These are phyloP conservation scores for Sceliomorpha sp. DNA, from an alignment of 2,888 invertebrate species.

Conservation along the genomic window DNA sequence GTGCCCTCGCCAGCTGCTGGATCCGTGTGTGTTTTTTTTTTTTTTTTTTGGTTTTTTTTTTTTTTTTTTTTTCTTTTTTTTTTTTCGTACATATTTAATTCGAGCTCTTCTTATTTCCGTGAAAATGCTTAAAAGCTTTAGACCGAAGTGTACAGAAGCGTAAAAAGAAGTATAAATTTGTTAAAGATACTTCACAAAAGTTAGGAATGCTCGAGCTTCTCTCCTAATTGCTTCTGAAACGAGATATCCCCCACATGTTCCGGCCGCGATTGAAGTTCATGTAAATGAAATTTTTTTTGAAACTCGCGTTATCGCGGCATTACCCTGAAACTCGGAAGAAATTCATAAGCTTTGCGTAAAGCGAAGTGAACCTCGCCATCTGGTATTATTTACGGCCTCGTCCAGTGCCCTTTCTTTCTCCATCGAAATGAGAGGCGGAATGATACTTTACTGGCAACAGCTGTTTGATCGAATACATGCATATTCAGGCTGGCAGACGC, in stretches of 20 bases:
- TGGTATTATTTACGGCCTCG: constrained; percentile 50
- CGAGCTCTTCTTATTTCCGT: no score
- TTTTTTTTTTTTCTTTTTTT: no score
- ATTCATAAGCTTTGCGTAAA: constrained; percentile 37
- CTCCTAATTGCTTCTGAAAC: constrained; percentile 12
- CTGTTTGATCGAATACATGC: constrained; percentile 49
- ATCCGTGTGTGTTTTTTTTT: no score
- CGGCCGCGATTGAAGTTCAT: constrained; percentile 2
- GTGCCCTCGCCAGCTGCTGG: no score
- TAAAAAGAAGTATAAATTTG: no score
- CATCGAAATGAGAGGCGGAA: constrained; percentile 37
- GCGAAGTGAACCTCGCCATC: constrained; percentile 44
- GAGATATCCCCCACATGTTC: constrained; percentile 12
- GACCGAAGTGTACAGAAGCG: no score
- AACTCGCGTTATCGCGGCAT: constrained; percentile 12
- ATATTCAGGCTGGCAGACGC: constrained; percentile 24
- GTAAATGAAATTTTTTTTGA: constrained; percentile 27
- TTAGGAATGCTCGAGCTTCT: constrained; percentile 8
- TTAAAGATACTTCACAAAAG: constrained; percentile 1
- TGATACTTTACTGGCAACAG: constrained; percentile 49
- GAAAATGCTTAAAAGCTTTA: no score
- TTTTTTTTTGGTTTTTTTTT: no score
- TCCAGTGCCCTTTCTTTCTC: constrained; percentile 31
- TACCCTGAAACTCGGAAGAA: constrained; percentile 15
- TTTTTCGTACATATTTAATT: no score